These are phyloP conservation scores for Serinus canaria DNA, from an alignment of 2,113 vertebrate species.

Conservation along the genomic window DNA sequence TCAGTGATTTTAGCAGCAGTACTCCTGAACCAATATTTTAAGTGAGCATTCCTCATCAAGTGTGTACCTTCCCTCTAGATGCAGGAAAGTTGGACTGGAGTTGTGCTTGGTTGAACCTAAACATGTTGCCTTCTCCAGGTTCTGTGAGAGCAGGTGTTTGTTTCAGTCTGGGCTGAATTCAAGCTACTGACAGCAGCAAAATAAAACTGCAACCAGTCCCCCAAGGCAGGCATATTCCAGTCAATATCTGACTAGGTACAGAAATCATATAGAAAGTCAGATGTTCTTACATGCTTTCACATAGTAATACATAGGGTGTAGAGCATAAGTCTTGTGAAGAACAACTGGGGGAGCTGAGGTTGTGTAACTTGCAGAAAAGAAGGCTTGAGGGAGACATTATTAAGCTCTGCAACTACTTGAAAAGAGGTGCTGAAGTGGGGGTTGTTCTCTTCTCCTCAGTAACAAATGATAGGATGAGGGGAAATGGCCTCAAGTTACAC, in stretches of 20 bases:
- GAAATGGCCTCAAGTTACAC: neutral
- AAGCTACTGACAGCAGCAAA: neutral
- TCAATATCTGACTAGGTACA: neutral
- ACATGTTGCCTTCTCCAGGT: neutral
- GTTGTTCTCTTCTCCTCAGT: neutral
- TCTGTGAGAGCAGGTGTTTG: neutral
- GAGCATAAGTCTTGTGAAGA: neutral
- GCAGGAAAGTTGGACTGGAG: neutral
- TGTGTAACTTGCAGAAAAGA: neutral
- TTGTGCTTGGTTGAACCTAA: neutral
- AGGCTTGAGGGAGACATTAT: neutral
- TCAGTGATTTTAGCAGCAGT: neutral
- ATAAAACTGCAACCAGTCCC: neutral
- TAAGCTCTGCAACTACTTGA: fast-evolving
- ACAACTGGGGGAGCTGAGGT: neutral
- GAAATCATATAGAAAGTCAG: neutral
- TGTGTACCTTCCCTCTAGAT: neutral
- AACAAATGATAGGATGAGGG: neutral
- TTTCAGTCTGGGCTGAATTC: neutral
- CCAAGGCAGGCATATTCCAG: neutral
- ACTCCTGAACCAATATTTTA: neutral
- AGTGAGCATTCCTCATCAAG: neutral
- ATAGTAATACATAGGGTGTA: neutral
- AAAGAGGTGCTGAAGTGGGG: neutral
- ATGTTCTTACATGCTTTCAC: neutral